phyloP scores from a whole-genome alignment of 1,140 invertebrate genomes.

The Chironomus tepperi region DNA sequence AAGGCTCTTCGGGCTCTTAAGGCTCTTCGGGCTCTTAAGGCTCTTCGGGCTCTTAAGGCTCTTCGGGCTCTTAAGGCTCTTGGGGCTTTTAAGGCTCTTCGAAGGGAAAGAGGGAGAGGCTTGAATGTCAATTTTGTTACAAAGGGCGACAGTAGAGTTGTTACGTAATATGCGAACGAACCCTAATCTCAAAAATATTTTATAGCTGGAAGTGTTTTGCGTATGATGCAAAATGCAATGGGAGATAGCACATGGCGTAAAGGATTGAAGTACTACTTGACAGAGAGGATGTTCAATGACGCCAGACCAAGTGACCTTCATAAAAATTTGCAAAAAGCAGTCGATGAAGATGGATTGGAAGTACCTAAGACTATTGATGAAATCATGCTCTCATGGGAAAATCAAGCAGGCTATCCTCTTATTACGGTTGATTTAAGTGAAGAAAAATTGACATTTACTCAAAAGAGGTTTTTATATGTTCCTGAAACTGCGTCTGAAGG shows the following conservation, averaged over 20 bases:
- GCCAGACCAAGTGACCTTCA: constrained; percentile 8
- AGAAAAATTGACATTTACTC: not conserved
- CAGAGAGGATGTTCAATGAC: not conserved
- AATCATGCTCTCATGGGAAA: constrained; percentile 20
- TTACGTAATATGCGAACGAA: no score
- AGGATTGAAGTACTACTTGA: not conserved
- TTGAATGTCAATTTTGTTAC: no score
- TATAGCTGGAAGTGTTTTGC: constrained; percentile 57
- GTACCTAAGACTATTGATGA: not conserved
- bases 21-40: no score
- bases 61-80: no score
- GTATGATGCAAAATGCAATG: constrained; percentile 91
- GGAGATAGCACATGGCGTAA: constrained; percentile 69
- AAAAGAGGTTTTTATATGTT: constrained; percentile 4
- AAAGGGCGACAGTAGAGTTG: no score
- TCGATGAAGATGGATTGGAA: not conserved
- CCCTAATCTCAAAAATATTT: not conserved
- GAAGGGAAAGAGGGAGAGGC: no score
- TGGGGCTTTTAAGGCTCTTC: no score
- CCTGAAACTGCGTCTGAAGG: not conserved
- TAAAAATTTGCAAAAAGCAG: not conserved
- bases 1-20: no score
- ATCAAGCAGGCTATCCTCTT: constrained; percentile 10
- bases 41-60: no score
- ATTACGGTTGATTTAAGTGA: not conserved